phyloP scores from a whole-genome alignment of 2,113 vertebrate genomes.

The Elephantulus edwardii region DNA sequence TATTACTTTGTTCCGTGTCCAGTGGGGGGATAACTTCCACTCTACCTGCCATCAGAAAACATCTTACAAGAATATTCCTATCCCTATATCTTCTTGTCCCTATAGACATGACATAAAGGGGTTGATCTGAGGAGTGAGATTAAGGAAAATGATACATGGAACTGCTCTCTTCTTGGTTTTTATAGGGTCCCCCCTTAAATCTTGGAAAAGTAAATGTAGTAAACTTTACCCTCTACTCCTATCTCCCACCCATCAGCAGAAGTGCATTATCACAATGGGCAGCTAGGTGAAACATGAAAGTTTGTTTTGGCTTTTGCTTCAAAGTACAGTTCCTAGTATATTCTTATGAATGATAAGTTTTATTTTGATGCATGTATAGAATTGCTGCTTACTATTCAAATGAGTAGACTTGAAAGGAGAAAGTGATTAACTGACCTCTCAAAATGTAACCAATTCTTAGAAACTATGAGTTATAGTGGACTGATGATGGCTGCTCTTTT shows the following conservation, averaged over 20 bases:
- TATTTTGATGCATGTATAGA: background rate
- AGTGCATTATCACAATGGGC: background rate
- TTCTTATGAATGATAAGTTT: background rate
- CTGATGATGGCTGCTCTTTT: background rate
- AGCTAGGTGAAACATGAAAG: background rate
- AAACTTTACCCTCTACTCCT: background rate
- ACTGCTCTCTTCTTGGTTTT: background rate
- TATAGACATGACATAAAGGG: background rate
- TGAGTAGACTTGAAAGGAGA: background rate
- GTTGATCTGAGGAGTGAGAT: background rate
- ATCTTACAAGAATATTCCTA: background rate
- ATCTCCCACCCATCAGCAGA: background rate
- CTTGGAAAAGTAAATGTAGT: no score
- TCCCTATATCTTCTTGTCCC: background rate
- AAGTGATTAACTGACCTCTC: background rate
- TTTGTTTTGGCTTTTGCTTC: background rate
- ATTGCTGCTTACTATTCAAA: background rate
- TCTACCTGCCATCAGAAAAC: background rate
- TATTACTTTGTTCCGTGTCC: background rate
- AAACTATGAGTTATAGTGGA: background rate
- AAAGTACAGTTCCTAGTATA: background rate
- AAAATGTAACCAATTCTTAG: background rate
- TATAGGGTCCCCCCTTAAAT: background rate
- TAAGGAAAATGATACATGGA: background rate
- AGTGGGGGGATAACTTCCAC: background rate